A percentile compares a stretch with the other conserved stretches of the same genome.
These are phyloP conservation scores for Ploceus nigricollis DNA, from an alignment of 2,113 vertebrate species.

Conservation along the genomic window DNA sequence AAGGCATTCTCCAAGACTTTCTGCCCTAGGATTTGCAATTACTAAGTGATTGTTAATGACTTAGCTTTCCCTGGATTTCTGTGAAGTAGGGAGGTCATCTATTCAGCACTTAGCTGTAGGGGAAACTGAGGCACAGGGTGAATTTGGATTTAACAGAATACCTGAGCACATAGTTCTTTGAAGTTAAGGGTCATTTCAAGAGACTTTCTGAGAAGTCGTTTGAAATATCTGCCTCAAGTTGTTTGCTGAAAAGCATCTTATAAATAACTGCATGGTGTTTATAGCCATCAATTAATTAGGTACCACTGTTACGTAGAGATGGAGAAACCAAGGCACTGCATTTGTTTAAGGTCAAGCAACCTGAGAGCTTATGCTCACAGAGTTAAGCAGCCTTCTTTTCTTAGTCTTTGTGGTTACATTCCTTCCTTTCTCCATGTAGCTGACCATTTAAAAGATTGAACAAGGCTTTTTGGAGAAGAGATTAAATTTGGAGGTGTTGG, in stretches of 20 bases:
- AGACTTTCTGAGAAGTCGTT: background rate
- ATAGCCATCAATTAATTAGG: background rate
- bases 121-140: background rate
- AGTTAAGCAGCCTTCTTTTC: background rate
- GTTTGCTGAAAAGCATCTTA: background rate
- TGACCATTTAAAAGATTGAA: conserved; percentile 27
- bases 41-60: background rate
- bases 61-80: background rate
- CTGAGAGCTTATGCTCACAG: background rate
- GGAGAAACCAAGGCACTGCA: background rate
- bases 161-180: background rate
- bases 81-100: background rate
- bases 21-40: background rate
- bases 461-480: conserved; percentile 33
- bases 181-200: background rate
- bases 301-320: accelerated
- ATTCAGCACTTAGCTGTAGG: background rate
- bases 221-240: background rate
- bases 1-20: background rate
- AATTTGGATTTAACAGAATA: background rate
- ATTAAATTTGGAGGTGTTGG: conserved; percentile 22
- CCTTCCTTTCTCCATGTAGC: background rate
- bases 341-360: background rate
- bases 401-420: background rate
- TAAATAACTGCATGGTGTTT: background rate